Evolutionary conservation across 2,888 invertebrate species (phyloP).

Genomic region (Leucophenga montana): DNA sequence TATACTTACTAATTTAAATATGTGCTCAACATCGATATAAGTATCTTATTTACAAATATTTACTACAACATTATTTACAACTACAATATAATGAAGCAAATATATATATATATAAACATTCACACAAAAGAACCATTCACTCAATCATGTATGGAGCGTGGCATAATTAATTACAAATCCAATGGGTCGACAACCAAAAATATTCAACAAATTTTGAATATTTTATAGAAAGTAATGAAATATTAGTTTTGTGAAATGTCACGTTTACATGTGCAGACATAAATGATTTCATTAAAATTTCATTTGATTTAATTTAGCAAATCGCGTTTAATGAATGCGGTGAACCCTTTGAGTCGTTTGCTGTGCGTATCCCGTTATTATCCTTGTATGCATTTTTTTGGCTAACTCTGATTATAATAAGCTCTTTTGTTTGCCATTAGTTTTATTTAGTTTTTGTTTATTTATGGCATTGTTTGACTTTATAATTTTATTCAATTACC

Average conservation of each 20-base stretch:
- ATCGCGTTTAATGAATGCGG: neutral
- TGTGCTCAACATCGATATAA: neutral
- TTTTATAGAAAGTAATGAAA: no score
- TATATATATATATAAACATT: no score
- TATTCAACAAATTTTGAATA: neutral
- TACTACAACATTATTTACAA: neutral
- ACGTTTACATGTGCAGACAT: neutral
- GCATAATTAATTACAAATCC: conserved; percentile 4
- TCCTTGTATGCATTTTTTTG: neutral
- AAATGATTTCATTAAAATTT: conserved; percentile 19
- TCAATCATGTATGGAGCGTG: no score
- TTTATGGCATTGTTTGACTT: neutral
- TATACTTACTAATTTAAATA: neutral
- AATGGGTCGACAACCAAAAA: no score
- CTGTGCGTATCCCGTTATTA: no score
- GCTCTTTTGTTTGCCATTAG: neutral
- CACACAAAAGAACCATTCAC: no score
- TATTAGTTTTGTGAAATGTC: conserved; percentile 1
- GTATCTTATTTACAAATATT: conserved; percentile 12
- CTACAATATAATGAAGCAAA: no score
- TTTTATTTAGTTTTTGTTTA: conserved; percentile 8
- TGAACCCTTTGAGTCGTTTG: neutral
- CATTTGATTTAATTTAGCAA: conserved; percentile 8
- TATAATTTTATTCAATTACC: conserved; percentile 12
- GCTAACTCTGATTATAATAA: neutral